Conservation (phyloP, 2,888 invertebrate genomes). For the Lissonota sp. region DNA sequence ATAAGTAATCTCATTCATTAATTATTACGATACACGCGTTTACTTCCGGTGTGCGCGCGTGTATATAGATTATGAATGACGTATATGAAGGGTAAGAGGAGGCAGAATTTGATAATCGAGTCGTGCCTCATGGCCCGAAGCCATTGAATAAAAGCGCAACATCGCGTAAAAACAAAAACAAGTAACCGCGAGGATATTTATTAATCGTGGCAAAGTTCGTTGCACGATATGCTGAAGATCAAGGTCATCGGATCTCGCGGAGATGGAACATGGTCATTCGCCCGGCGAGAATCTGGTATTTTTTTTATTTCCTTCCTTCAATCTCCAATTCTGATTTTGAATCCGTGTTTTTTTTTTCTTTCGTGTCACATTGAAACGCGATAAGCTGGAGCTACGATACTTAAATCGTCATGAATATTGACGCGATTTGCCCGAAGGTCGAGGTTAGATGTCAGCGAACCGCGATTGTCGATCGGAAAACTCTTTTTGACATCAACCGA, state of each 20-base stretch:
- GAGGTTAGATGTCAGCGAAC: slow-evolving; percentile 63
- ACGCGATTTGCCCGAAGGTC: slow-evolving; percentile 37
- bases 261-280: slow-evolving; percentile 73
- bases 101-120: slow-evolving; percentile 53
- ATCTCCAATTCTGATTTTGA: background rate
- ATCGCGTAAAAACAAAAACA: background rate
- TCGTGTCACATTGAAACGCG: slow-evolving; percentile 26
- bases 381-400: slow-evolving; percentile 15
- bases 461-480: slow-evolving; percentile 50
- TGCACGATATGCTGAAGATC: slow-evolving; percentile 55
- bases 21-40: slow-evolving; percentile 38
- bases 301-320: slow-evolving; percentile 12
- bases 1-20: slow-evolving; percentile 46
- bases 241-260: slow-evolving; percentile 39
- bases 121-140: no score
- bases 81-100: background rate
- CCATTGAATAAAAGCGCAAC: background rate
- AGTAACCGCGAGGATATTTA: slow-evolving; percentile 1
- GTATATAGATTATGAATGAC: background rate
- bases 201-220: slow-evolving; percentile 50
- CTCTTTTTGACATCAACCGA: background rate
- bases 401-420: slow-evolving; percentile 52
- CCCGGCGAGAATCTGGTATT: slow-evolving; percentile 75
- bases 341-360: background rate
- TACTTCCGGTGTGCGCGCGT: slow-evolving; percentile 36